Evolutionary conservation across 2,113 vertebrate species (phyloP).

Genomic region (Megaceryle torquata): DNA sequence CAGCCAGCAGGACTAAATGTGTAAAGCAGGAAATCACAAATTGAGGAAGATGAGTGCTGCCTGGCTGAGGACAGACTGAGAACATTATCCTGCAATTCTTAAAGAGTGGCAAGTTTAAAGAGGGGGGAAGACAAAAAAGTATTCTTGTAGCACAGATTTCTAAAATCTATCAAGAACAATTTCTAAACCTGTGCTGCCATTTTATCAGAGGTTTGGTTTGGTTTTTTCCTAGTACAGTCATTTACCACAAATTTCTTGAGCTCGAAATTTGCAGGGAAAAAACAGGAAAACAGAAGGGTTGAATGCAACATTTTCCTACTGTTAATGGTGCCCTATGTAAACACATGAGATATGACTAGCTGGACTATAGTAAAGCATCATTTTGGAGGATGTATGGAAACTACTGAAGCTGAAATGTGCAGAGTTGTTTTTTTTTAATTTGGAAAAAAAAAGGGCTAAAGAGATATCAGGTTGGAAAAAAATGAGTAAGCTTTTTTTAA

Average conservation of each 20-base stretch:
- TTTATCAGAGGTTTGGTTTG: not conserved
- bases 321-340: not conserved
- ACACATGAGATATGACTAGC: not conserved
- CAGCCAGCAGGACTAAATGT: not conserved
- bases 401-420: not conserved
- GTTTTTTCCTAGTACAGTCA: not conserved
- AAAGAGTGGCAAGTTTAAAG: not conserved
- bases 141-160: not conserved
- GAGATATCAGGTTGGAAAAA: not conserved
- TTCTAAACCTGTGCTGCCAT: too few species aligned
- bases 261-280: not conserved
- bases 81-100: not conserved
- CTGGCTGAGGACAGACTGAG: not conserved
- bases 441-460: not conserved
- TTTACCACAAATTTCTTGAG: not conserved
- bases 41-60: not conserved
- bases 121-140: not conserved
- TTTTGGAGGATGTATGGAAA: not conserved
- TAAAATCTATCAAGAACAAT: not conserved
- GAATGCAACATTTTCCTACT: not conserved
- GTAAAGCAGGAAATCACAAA: slow-evolving; percentile 1
- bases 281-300: not conserved
- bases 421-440: not conserved
- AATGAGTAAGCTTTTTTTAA: not conserved
- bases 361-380: not conserved